phyloP scores from a whole-genome alignment of 2,888 invertebrate genomes.

The Spatulosminthurus flaviceps region DNA sequence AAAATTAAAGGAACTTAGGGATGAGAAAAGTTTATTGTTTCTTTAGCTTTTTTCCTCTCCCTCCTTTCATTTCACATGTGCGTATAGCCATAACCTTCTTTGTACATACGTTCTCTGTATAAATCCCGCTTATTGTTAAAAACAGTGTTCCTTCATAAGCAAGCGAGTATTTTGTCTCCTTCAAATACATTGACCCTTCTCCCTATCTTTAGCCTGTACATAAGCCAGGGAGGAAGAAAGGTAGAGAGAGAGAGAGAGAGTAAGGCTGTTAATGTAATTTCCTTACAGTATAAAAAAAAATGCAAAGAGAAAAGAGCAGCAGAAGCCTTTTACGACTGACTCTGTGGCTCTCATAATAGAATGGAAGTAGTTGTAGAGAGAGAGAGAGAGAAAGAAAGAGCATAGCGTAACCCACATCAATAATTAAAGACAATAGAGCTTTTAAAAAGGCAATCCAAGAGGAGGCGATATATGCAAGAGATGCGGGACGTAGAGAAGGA shows the following conservation, averaged over 20 bases:
- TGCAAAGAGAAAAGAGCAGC: background rate
- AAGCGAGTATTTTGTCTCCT: background rate
- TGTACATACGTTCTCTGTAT: too few species aligned
- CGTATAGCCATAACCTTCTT: constrained; percentile 5
- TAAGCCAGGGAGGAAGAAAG: too few species aligned
- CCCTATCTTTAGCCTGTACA: background rate
- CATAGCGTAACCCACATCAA: constrained; percentile 1
- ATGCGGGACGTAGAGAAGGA: background rate
- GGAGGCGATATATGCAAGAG: too few species aligned
- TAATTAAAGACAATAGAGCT: constrained; percentile 10
- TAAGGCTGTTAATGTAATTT: constrained; percentile 12
- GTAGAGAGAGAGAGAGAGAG: background rate
- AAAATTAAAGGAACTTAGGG: constrained; percentile 54
- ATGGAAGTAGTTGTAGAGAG: background rate
- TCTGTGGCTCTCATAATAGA: background rate
- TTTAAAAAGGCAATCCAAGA: background rate
- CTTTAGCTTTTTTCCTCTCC: constrained; percentile 44
- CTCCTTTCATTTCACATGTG: constrained; percentile 20
- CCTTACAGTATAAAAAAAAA: background rate
- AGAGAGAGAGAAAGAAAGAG: background rate
- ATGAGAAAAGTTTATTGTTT: constrained; percentile 58
- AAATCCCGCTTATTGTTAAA: too few species aligned
- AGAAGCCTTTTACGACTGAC: constrained; percentile 21
- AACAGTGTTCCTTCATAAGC: too few species aligned
- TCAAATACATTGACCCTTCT: constrained; percentile 18